Base-by-base conservation (phyloP, 2,113 vertebrate species). In the Brachyhypopomus occidentalis region DNA sequence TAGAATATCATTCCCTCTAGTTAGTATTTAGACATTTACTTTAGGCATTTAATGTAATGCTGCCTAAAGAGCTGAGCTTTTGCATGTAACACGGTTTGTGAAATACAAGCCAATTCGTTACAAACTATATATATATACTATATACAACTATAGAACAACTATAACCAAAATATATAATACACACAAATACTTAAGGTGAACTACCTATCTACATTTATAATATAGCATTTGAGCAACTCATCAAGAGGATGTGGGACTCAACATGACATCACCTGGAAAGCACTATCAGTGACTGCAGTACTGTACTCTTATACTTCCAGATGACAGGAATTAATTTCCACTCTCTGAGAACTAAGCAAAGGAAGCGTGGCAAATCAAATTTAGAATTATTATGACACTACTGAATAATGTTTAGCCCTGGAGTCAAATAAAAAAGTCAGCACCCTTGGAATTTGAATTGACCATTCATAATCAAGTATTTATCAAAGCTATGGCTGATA, bases 391-490 rank as follows among this genome's bases (percentile, higher is more conserved):
- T 34, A 45, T 76, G 9, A 64, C 23, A 64, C 45, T 7, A 41
- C 36, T n/a, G 11, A 30, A 3, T 30, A 63, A 48, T 63, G 22
- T 48, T 77, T 77, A 27, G 23, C 17, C 25, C 41, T 77, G 16
- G 23, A 77, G 38, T 55, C 3, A 38, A n/a, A 30, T 52, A 66
- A 77, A 78, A 78, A 69, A 70, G 38, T 78, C 77, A 70, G 63
- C 22, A 69, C 48, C 20, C n/a, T 5, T 59, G 62, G 5, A 41
- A 58, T 36, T 12, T 67, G 30, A 69, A 36, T n/a, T 56, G 60
- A 55, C 17, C 6, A 45, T 66, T 66, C 9, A 2, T 56, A 56
- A 69, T 69, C 27, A 56, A 30, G 9, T 36, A 78, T 78, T 78
- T 59, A 78, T 77, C 9, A 59, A 45, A 25, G 30, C 30, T 70